Evolutionary conservation across 2,113 vertebrate species (phyloP).

Genomic region (Strigops habroptila): DNA sequence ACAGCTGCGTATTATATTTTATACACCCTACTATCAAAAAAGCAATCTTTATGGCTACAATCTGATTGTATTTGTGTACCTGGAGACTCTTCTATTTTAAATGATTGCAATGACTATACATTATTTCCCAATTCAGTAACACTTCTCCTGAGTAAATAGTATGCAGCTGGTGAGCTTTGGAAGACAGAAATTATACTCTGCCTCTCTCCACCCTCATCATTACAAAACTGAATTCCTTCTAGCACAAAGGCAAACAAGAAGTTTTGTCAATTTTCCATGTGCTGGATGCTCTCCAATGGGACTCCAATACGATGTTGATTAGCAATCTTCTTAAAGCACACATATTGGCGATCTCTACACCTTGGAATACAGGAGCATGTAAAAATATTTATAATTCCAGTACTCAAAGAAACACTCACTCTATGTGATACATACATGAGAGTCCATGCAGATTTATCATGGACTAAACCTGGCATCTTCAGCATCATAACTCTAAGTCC

Average conservation of each 20-base stretch:
- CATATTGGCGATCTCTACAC: background rate
- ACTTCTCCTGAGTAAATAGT: background rate
- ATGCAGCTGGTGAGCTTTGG: background rate
- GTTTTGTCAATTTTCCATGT: background rate
- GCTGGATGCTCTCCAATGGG: background rate
- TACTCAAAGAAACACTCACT: background rate
- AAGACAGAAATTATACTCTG: background rate
- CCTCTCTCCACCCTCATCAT: background rate
- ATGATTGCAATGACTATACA: background rate
- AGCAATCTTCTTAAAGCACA: background rate
- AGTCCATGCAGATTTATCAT: background rate
- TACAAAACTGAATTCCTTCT: background rate
- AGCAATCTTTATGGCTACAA: background rate
- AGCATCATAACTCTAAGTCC: background rate
- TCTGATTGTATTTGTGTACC: background rate
- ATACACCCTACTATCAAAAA: background rate
- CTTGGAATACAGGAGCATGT: background rate
- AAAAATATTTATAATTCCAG: background rate
- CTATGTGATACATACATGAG: background rate
- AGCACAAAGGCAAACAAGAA: background rate
- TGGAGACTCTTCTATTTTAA: background rate
- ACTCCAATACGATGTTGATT: background rate
- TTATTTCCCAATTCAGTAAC: conserved; percentile 1
- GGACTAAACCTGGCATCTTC: background rate
- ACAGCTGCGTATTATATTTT: background rate